Percentiles rank a stretch among this genome's conserved stretches.
Evolutionary conservation across 2,113 vertebrate genomes (phyloP).

Genomic region (Psilopsiagon aurifrons): DNA sequence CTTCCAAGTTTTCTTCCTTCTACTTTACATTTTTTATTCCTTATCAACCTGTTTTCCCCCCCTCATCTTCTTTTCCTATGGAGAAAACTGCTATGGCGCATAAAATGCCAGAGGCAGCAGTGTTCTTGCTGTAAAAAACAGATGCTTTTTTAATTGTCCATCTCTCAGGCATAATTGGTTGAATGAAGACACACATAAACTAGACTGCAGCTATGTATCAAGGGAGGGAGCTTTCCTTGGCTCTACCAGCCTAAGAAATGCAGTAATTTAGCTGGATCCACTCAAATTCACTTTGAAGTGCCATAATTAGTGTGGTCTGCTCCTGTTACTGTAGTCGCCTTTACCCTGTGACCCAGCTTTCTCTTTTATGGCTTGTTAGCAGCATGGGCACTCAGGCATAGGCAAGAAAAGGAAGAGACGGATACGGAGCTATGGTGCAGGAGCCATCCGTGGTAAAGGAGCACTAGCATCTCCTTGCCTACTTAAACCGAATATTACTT

Average conservation of each 20-base stretch:
- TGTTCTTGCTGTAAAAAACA: constrained; percentile 1
- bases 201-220: background rate
- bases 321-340: background rate
- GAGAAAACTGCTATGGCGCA: background rate
- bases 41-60: background rate
- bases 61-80: background rate
- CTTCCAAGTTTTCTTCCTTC: background rate
- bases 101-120: constrained; percentile 8
- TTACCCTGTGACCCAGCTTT: background rate
- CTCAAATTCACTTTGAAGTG: background rate
- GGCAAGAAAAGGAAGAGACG: background rate
- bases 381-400: background rate
- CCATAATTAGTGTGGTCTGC: background rate
- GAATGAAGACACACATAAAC: background rate
- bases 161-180: constrained; percentile 47
- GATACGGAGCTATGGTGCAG: accelerated
- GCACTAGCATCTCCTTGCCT: background rate
- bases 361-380: background rate
- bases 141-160: constrained; percentile 52
- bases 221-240: background rate
- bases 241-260: background rate
- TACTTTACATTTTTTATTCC: background rate
- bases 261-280: background rate
- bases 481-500: background rate
- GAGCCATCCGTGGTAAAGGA: background rate